Evolutionary conservation across 2,797 vertebrate species (phyloP), one percentile per base, ranked within the genome.

Genomic region (Coracias cyanogaster): DNA sequence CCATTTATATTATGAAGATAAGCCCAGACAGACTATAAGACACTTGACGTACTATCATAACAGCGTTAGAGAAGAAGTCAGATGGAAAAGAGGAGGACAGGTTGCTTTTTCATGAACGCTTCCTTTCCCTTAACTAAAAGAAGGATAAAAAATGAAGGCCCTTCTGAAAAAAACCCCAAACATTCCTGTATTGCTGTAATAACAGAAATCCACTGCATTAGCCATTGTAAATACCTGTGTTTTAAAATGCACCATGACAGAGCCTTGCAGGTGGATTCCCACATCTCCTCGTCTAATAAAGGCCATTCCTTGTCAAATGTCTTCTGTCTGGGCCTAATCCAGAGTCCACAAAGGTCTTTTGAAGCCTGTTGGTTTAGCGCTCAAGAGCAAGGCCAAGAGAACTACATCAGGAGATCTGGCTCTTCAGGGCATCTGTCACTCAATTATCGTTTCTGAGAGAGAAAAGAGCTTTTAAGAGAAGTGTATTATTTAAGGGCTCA

Each of bases 171-270:
- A 71, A 4, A 25, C 0, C 6, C 28, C 19, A 58, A 21, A 19
- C 11, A 33, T 46, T 64, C 43, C 29, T 57, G 8, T 39, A 61
- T 18, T 71, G 33, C 9, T 52, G 15, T 29, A 52, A 21, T 18
- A 55, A 52, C 13, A 80, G 20, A 67, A 54, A 72, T 25, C 9
- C 19, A 28, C 31, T 49, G 12, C 10, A 29, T 21, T 21, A 61
- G 10, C 19, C 5, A 15, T 2, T 14, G 22, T 14, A 71, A 85
- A 52, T 0, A 67, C 11, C 3, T 6, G 22, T 1, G 2, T 45
- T 85, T 78, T 61, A 57, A 89, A 92, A 71, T 2, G 6, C 31
- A n/a, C 10, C 1, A 2, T 26, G 82, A 66, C 25, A 61, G 31
- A 65, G 8, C 15, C 41, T 61, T 22, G 39, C 26, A 60, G 79